Evolutionary conservation across 2,888 invertebrate species (phyloP).

Genomic region (Sacculina carcini): DNA sequence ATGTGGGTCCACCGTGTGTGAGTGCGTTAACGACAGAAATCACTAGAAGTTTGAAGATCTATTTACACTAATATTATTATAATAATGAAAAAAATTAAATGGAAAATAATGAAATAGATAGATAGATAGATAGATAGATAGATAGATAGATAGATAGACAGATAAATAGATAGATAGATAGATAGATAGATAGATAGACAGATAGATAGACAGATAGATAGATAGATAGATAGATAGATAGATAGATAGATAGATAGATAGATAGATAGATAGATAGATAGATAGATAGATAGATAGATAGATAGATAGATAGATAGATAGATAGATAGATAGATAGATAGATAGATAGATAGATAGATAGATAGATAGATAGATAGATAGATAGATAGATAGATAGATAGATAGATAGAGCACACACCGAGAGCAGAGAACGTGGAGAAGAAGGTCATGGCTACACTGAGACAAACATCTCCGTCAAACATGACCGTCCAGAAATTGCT

Average conservation of each 20-base stretch:
- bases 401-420: constrained; percentile 17
- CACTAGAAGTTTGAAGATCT: too few relatives aligned
- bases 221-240: not conserved
- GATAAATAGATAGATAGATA: not conserved
- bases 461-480: constrained; percentile 25
- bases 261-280: not conserved
- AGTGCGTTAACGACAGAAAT: too few relatives aligned
- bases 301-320: not conserved
- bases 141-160: not conserved
- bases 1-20: too few relatives aligned
- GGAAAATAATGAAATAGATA: not conserved
- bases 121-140: not conserved
- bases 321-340: not conserved
- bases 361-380: not conserved
- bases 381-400: not conserved
- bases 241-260: not conserved
- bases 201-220: not conserved
- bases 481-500: constrained; percentile 27
- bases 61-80: too few relatives aligned
- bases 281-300: not conserved
- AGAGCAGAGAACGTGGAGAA: constrained; percentile 24
- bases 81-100: too few relatives aligned
- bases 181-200: not conserved
- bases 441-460: constrained; percentile 28
- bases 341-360: not conserved